Percentiles rank a stretch among this genome's conserved stretches.
These are phyloP conservation scores for Hozukius guyotensis DNA, from an alignment of 2,797 vertebrate species.

Conservation along the genomic window DNA sequence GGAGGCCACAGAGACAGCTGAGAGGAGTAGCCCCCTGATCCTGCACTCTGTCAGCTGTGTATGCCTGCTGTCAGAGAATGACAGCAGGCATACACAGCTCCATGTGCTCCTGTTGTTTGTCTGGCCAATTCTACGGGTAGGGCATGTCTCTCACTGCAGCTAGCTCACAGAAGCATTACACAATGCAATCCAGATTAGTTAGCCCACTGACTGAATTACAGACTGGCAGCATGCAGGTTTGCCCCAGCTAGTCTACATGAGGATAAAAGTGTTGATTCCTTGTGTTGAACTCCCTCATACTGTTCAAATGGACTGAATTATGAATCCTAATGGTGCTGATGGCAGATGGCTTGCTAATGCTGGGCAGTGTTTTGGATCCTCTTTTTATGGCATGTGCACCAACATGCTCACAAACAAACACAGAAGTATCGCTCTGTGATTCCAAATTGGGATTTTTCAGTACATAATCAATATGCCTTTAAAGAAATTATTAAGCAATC, in stretches of 20 bases:
- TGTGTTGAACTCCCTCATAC: not conserved
- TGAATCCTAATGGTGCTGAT: slow-evolving; percentile 2
- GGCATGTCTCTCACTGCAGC: slow-evolving; percentile 42
- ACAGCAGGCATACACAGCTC: slow-evolving; percentile 43
- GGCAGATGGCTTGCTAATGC: slow-evolving; percentile 31
- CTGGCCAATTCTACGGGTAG: slow-evolving; percentile 34
- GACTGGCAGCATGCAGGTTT: slow-evolving; percentile 18
- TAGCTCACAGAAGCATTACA: slow-evolving; percentile 21
- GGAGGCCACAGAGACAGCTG: slow-evolving; percentile 48
- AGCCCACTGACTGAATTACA: slow-evolving; percentile 41
- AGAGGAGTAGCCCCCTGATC: slow-evolving; percentile 52
- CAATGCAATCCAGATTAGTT: slow-evolving; percentile 37
- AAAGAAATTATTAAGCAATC: not conserved
- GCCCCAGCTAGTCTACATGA: slow-evolving; percentile 1
- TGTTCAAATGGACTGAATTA: not conserved
- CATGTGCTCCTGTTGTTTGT: slow-evolving; percentile 45
- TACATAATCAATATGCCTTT: not conserved
- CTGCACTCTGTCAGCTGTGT: slow-evolving; percentile 42
- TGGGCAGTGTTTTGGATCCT: slow-evolving; percentile 1
- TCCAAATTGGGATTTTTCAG: not conserved
- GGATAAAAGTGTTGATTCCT: slow-evolving; percentile 7
- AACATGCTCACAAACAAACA: not conserved
- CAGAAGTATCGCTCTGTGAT: not conserved
- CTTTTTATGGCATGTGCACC: not conserved
- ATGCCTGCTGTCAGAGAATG: slow-evolving; percentile 39